Evolutionary conservation across 2,888 invertebrate genomes (phyloP).

Genomic region (Metacarcinus magister): DNA sequence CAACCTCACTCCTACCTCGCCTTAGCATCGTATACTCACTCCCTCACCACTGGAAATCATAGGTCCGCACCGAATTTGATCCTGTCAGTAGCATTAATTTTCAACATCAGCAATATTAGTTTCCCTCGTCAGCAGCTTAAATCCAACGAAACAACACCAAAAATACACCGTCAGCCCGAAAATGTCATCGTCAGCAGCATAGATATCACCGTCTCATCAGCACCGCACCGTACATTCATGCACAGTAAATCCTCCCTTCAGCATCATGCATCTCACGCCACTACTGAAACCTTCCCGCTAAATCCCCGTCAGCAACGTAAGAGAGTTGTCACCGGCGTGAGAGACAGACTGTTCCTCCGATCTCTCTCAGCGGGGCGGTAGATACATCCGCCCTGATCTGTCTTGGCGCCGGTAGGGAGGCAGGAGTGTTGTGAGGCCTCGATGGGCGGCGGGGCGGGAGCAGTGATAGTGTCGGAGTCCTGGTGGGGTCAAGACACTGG

Average conservation of each 20-base stretch:
- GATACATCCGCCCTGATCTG: constrained; percentile 7
- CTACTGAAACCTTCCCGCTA: neutral
- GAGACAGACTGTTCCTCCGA: constrained; percentile 31
- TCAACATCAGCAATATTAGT: neutral
- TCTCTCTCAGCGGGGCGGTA: constrained; percentile 26
- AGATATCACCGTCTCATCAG: neutral
- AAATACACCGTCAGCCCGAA: neutral
- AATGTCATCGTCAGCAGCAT: neutral
- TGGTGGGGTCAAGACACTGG: neutral
- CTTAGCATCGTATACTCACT: no score
- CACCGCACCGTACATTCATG: neutral
- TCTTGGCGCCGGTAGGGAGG: neutral
- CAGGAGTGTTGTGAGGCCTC: neutral
- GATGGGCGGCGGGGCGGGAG: neutral
- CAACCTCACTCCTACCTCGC: no score
- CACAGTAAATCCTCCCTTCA: neutral
- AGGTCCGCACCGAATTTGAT: no score
- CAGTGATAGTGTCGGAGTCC: neutral
- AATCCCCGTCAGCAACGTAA: neutral
- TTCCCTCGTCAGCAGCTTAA: neutral
- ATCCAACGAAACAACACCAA: neutral
- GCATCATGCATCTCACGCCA: neutral
- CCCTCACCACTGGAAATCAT: no score
- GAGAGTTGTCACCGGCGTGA: neutral
- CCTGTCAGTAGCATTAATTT: no score